Percentiles rank a stretch among this genome's conserved stretches.
These are phyloP conservation scores for Leptoteleia sp. DNA, from an alignment of 1,140 invertebrate genomes.

Conservation along the genomic window DNA sequence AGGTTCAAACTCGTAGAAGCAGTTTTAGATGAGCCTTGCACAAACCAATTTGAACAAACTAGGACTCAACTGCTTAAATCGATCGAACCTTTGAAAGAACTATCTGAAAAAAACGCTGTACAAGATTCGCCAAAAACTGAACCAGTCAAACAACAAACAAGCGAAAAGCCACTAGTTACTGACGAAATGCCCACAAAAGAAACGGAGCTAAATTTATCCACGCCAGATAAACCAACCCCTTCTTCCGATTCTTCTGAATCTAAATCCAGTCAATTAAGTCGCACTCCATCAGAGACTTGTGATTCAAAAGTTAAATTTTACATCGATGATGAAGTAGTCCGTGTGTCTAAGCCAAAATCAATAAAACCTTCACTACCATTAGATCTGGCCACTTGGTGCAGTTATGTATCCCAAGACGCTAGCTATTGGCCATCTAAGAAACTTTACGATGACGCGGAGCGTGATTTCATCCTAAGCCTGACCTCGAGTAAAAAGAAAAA, in stretches of 20 bases:
- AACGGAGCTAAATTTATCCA: too few species aligned
- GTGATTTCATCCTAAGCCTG: constrained; percentile 80
- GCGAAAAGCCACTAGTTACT: too few species aligned
- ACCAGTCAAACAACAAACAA: neutral
- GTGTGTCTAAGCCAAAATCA: constrained; percentile 62
- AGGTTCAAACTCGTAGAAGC: constrained; percentile 33
- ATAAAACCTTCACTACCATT: constrained; percentile 42
- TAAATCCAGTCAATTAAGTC: constrained; percentile 3
- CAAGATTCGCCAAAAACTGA: neutral
- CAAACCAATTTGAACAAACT: constrained; percentile 6
- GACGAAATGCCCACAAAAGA: too few species aligned
- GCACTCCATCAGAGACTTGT: constrained; percentile 20
- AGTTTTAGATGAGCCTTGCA: constrained; percentile 9
- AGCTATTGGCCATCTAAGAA: constrained; percentile 84
- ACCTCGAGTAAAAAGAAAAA: constrained; percentile 74
- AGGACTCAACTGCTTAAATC: constrained; percentile 23
- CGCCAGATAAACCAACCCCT: constrained; percentile 3
- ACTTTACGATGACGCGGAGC: constrained; percentile 84
- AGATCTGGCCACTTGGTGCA: constrained; percentile 44
- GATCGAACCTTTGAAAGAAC: constrained; percentile 21
- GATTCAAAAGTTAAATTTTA: constrained; percentile 74
- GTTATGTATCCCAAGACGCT: constrained; percentile 77
- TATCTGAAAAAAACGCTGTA: constrained; percentile 19
- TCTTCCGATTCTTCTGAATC: neutral
- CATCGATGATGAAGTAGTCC: constrained; percentile 74